Percentiles rank a stretch among this genome's conserved stretches.
These are phyloP conservation scores for Adelosebastes latens DNA, from an alignment of 2,797 vertebrate genomes.

Conservation along the genomic window DNA sequence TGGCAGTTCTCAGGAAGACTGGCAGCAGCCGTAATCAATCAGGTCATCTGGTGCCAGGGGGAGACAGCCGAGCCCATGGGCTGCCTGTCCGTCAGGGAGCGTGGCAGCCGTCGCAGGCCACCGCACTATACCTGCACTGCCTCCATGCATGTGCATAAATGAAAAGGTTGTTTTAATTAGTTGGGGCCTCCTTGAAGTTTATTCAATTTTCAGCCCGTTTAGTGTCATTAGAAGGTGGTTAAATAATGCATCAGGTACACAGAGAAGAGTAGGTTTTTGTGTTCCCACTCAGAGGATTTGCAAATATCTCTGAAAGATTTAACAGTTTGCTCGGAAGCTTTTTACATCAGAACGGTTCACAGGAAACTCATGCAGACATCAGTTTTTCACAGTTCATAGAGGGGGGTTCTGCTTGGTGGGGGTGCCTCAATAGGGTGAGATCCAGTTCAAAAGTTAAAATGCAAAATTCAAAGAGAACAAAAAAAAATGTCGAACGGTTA, in stretches of 20 bases:
- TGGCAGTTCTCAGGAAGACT: slow-evolving; percentile 75
- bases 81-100: slow-evolving; percentile 69
- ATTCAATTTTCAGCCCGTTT: slow-evolving; percentile 65
- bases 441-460: not conserved
- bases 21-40: slow-evolving; percentile 80
- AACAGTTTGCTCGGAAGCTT: slow-evolving; percentile 38
- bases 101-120: slow-evolving; percentile 38
- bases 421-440: not conserved
- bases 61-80: slow-evolving; percentile 70
- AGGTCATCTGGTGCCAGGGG: slow-evolving; percentile 71
- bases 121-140: slow-evolving; percentile 40
- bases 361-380: slow-evolving; percentile 5
- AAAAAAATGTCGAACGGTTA: not conserved
- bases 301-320: slow-evolving; percentile 58
- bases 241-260: slow-evolving; percentile 74
- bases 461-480: not conserved
- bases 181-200: slow-evolving; percentile 60
- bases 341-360: slow-evolving; percentile 35
- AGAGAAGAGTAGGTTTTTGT: slow-evolving; percentile 49
- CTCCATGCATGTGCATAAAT: slow-evolving; percentile 65
- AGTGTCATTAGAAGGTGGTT: slow-evolving; percentile 70
- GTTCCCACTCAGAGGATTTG: slow-evolving; percentile 51
- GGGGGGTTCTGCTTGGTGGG: not conserved
- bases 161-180: slow-evolving; percentile 79
- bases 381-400: not conserved